Conservation (phyloP, 1,140 invertebrate species). For the Drosophila athabasca region DNA sequence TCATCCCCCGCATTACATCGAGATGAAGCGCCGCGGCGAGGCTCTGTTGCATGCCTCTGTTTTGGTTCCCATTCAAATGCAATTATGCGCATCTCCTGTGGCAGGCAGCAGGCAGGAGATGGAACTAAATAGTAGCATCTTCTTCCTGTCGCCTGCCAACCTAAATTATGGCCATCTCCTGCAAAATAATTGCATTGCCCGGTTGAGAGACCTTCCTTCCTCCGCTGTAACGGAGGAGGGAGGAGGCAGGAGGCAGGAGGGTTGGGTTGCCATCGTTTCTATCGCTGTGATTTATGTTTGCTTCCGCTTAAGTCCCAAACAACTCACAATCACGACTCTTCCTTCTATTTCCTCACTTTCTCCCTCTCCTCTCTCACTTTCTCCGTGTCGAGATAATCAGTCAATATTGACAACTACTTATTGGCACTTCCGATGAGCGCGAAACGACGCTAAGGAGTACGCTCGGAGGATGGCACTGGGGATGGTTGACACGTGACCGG, state of each 20-base stretch:
- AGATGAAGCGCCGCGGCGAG: too few species aligned
- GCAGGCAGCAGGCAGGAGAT: slow-evolving; percentile 24
- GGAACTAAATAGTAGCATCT: slow-evolving; percentile 75
- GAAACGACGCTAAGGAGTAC: slow-evolving; percentile 10
- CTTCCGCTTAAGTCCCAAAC: slow-evolving; percentile 68
- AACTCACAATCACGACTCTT: slow-evolving; percentile 65
- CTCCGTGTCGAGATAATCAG: slow-evolving; percentile 79
- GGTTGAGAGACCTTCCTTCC: slow-evolving; percentile 1
- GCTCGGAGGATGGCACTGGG: slow-evolving; percentile 25
- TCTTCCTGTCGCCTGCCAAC: slow-evolving; percentile 66
- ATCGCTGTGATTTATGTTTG: slow-evolving; percentile 69
- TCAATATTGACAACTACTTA: slow-evolving; percentile 84
- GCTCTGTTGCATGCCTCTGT: too few species aligned
- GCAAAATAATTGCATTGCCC: slow-evolving; percentile 65
- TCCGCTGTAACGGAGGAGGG: too few species aligned
- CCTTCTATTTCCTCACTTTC: background rate
- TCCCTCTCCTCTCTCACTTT: slow-evolving; percentile 11
- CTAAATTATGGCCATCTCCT: slow-evolving; percentile 65
- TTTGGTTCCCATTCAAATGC: slow-evolving; percentile 54
- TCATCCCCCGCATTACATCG: slow-evolving; percentile 5
- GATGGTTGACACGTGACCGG: slow-evolving; percentile 43
- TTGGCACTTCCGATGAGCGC: slow-evolving; percentile 76
- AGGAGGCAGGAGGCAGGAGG: too few species aligned
- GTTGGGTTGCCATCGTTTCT: background rate
- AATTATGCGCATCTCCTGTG: slow-evolving; percentile 76